Evolutionary conservation across 2,113 vertebrate species (phyloP).

Genomic region (Pionites leucogaster): DNA sequence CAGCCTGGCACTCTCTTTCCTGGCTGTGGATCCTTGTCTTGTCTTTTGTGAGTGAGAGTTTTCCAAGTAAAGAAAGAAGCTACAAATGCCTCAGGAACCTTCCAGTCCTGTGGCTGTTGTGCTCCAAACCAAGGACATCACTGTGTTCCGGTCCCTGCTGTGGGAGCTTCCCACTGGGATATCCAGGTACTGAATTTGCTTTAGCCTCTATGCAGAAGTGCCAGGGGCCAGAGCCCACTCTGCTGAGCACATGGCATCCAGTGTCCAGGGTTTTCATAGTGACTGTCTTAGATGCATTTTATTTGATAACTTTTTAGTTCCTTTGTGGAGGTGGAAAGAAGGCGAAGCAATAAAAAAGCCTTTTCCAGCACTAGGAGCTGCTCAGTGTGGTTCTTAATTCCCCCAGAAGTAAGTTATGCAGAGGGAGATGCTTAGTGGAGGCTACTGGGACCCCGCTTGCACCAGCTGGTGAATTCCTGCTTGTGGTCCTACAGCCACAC

Average conservation of each 20-base stretch:
- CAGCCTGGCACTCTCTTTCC: not conserved
- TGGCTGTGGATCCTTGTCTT: not conserved
- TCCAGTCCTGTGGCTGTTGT: not conserved
- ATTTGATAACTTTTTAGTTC: not conserved
- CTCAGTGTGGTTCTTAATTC: not conserved
- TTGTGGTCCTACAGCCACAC: not conserved
- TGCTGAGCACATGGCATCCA: not conserved
- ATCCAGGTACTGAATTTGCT: not conserved
- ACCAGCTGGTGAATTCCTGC: not conserved
- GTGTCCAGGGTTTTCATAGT: not conserved
- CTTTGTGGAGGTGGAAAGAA: not conserved
- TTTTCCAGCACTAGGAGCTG: not conserved
- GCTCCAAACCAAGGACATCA: not conserved
- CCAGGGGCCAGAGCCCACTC: not conserved
- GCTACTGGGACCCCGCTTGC: not conserved
- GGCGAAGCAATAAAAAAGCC: slow-evolving; percentile 50
- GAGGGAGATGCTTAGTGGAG: not conserved
- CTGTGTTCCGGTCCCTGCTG: not conserved
- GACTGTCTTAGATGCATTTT: not conserved
- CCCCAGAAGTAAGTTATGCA: not conserved
- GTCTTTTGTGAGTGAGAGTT: not conserved
- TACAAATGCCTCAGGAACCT: not conserved
- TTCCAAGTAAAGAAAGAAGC: not conserved
- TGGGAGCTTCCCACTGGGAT: not conserved
- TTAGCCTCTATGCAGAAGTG: not conserved